phyloP scores from a whole-genome alignment of 2,888 invertebrate species.

The Pteria penguin region DNA sequence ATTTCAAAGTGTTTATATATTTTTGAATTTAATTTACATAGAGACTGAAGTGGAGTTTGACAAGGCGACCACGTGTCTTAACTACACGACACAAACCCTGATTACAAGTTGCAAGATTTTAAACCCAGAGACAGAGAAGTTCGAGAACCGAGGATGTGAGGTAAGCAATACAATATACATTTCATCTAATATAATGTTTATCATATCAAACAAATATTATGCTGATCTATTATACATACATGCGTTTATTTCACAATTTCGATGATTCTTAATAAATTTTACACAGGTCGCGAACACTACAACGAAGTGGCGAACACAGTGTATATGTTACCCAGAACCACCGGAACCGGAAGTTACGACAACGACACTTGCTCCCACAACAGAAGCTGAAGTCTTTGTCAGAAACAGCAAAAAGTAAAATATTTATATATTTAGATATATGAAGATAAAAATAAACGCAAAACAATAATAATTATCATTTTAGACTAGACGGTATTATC shows the following conservation, averaged over 20 bases:
- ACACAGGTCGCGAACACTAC: constrained; percentile 74
- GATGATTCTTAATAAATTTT: background rate
- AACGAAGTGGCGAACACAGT: constrained; percentile 72
- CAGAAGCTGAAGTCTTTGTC: background rate
- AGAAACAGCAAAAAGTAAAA: background rate
- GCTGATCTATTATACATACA: too few relatives aligned
- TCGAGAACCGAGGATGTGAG: constrained; percentile 72
- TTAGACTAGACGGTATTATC: too few relatives aligned
- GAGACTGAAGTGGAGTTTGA: constrained; percentile 61
- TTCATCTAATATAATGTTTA: too few relatives aligned
- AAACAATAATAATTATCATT: too few relatives aligned
- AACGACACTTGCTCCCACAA: background rate
- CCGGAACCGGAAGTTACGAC: background rate
- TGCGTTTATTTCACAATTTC: too few relatives aligned
- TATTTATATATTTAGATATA: too few relatives aligned
- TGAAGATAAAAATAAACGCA: too few relatives aligned
- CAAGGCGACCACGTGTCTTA: constrained; percentile 60
- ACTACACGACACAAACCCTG: constrained; percentile 70
- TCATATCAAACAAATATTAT: too few relatives aligned
- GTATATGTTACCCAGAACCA: constrained; percentile 72
- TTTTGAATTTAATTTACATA: constrained; percentile 42
- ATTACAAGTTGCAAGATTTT: constrained; percentile 76
- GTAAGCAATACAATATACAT: too few relatives aligned
- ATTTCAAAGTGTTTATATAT: too few relatives aligned
- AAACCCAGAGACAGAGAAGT: constrained; percentile 70